Evolutionary conservation across 1,140 invertebrate genomes (phyloP).

Genomic region (Drosophila punjabiensis): DNA sequence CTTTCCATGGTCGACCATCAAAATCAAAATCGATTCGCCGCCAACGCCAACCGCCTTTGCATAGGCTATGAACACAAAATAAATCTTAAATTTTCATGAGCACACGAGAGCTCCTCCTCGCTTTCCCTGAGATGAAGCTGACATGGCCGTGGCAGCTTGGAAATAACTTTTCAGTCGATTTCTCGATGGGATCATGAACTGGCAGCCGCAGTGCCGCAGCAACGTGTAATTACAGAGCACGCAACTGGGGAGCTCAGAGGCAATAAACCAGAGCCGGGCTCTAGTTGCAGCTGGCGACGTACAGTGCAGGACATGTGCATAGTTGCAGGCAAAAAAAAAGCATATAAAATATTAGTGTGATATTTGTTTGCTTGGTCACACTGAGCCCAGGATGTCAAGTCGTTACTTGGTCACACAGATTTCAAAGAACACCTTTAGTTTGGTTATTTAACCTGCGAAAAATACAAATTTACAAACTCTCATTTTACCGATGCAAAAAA

Average conservation of each 20-base stretch:
- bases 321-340: conserved; percentile 21
- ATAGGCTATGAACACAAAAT: conserved; percentile 41
- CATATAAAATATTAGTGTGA: too few relatives aligned
- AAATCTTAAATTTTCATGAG: conserved; percentile 52
- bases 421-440: background rate
- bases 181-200: conserved; percentile 58
- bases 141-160: conserved; percentile 32
- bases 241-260: conserved; percentile 65
- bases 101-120: too few relatives aligned
- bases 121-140: background rate
- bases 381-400: background rate
- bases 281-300: conserved; percentile 29
- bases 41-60: conserved; percentile 36
- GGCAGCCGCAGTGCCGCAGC: conserved; percentile 37
- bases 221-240: conserved; percentile 65
- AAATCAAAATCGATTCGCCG: conserved; percentile 57
- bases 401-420: too few relatives aligned
- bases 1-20: background rate
- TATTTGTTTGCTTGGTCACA: background rate
- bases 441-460: background rate
- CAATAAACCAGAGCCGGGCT: conserved; percentile 65
- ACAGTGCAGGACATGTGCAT: conserved; percentile 17
- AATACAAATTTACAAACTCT: background rate
- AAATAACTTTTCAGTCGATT: conserved; percentile 72
- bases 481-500: background rate